Evolutionary conservation across 2,797 vertebrate genomes (phyloP).

Genomic region (Lepilemur septentrionalis): DNA sequence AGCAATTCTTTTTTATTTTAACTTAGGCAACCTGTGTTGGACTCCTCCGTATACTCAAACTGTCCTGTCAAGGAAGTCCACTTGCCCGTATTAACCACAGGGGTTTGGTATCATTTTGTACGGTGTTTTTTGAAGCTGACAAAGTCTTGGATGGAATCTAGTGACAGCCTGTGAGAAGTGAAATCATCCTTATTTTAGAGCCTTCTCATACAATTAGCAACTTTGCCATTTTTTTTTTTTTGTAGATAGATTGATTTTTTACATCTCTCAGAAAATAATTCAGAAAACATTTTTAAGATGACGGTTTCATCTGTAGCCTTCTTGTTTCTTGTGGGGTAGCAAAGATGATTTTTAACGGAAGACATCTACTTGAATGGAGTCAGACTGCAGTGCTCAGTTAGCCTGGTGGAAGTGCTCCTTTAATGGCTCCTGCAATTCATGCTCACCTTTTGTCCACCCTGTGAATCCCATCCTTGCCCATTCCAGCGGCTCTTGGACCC

Average conservation of each 20-base stretch:
- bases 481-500: neutral
- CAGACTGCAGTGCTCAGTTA: conserved; percentile 58
- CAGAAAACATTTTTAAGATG: conserved; percentile 67
- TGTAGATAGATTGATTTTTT: conserved; percentile 72
- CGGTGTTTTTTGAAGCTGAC: neutral
- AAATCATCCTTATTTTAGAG: conserved; percentile 66
- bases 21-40: neutral
- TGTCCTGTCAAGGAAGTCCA: neutral
- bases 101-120: neutral
- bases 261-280: conserved; percentile 68
- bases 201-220: conserved; percentile 72
- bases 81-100: neutral
- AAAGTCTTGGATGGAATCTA: neutral
- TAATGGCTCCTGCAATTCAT: neutral
- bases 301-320: conserved; percentile 28
- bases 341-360: conserved; percentile 69
- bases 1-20: neutral
- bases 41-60: neutral
- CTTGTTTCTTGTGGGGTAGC: conserved; percentile 27
- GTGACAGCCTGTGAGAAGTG: conserved; percentile 49
- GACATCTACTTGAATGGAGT: conserved; percentile 65
- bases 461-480: neutral
- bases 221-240: conserved; percentile 72
- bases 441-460: neutral
- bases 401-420: neutral